Conservation (phyloP, 2,113 vertebrate species). For the Pelusios castaneus region DNA sequence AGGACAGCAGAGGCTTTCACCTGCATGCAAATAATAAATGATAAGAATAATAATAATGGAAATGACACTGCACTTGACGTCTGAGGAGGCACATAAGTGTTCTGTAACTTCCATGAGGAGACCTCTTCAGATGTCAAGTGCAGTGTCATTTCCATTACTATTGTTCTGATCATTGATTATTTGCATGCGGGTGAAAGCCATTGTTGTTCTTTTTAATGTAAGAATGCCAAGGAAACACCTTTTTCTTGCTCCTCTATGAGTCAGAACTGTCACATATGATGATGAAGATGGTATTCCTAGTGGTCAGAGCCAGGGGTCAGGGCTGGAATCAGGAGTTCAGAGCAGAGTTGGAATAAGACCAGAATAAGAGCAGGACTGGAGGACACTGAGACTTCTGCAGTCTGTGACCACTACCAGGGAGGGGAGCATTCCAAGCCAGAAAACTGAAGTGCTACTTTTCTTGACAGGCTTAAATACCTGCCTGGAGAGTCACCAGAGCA, state of each 20-base stretch:
- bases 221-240: background rate
- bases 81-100: background rate
- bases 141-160: background rate
- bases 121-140: background rate
- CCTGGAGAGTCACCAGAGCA: background rate
- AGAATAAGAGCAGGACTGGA: background rate
- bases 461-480: background rate
- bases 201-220: background rate
- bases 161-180: constrained; percentile 14
- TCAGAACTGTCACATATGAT: background rate
- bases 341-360: background rate
- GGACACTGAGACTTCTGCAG: background rate
- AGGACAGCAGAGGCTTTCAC: background rate
- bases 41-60: background rate
- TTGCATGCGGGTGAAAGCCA: background rate
- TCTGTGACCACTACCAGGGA: background rate
- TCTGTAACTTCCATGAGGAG: background rate
- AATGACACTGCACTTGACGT: background rate
- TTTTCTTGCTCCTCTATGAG: background rate
- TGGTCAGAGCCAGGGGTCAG: background rate
- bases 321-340: background rate
- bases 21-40: background rate
- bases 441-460: background rate
- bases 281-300: background rate
- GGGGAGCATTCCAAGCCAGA: background rate